Conservation (phyloP, 2,888 invertebrate species). For the Acleris emargana region DNA sequence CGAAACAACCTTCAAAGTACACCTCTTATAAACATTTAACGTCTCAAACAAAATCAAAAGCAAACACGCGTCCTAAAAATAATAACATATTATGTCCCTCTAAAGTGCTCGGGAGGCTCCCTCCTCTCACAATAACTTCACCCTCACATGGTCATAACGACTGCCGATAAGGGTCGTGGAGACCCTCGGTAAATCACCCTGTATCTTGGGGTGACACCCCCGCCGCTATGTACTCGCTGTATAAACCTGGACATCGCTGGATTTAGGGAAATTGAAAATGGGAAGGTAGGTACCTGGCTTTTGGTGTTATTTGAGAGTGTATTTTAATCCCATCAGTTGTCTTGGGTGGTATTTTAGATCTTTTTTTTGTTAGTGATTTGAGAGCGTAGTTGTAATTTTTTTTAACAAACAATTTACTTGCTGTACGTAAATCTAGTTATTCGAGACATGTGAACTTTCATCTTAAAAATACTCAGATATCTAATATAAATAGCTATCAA, state of each 20-base stretch:
- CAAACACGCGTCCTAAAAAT: conserved; percentile 66
- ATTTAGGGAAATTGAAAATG: conserved; percentile 36
- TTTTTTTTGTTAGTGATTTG: too few relatives aligned
- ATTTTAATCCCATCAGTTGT: too few relatives aligned
- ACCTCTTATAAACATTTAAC: conserved; percentile 11
- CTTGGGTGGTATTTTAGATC: too few relatives aligned
- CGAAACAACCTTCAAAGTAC: neutral
- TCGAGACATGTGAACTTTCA: too few relatives aligned
- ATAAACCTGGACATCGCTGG: conserved; percentile 57
- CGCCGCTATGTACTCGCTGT: conserved; percentile 46
- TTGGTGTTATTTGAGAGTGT: neutral
- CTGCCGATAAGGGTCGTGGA: conserved; percentile 79
- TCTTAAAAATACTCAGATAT: too few relatives aligned
- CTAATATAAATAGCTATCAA: too few relatives aligned
- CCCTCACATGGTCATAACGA: conserved; percentile 84
- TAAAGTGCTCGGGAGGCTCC: conserved; percentile 60
- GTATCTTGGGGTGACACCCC: conserved; percentile 77
- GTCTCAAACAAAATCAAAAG: conserved; percentile 60
- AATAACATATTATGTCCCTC: conserved; percentile 80
- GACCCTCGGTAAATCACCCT: conserved; percentile 81
- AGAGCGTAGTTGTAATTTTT: too few relatives aligned
- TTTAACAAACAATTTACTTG: too few relatives aligned
- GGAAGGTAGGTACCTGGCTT: conserved; percentile 13
- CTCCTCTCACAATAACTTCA: conserved; percentile 69
- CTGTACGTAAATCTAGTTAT: too few relatives aligned